Conservation (phyloP, 1,140 invertebrate genomes). For the Orussus abietinus region DNA sequence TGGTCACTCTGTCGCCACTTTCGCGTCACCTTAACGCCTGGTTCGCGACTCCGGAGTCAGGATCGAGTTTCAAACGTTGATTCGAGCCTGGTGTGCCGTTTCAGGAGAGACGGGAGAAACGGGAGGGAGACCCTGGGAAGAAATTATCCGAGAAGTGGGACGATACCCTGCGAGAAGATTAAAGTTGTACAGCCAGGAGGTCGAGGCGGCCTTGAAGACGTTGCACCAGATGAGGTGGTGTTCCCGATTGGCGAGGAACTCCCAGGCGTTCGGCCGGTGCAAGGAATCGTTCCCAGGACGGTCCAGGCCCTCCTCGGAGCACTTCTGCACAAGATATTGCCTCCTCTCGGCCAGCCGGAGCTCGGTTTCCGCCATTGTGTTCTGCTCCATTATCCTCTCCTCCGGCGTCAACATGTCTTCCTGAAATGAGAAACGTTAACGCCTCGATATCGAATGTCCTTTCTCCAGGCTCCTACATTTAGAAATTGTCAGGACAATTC, state of each 20-base stretch:
- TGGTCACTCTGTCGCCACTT: no score
- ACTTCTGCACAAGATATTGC: slow-evolving; percentile 53
- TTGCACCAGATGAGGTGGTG: slow-evolving; percentile 82
- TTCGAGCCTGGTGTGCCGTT: no score
- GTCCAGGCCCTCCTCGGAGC: slow-evolving; percentile 53
- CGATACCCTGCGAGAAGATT: slow-evolving; percentile 77
- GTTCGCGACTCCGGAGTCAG: no score
- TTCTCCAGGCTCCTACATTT: not conserved
- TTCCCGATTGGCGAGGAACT: slow-evolving; percentile 75
- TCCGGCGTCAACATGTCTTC: slow-evolving; percentile 42
- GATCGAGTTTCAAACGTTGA: no score
- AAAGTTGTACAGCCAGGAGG: slow-evolving; percentile 88
- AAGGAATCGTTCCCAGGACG: slow-evolving; percentile 62
- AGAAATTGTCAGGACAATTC: not conserved
- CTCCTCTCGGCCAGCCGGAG: slow-evolving; percentile 50
- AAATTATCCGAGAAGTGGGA: no score
- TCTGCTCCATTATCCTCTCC: slow-evolving; percentile 41
- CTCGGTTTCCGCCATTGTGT: slow-evolving; percentile 45
- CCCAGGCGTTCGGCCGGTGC: slow-evolving; percentile 74
- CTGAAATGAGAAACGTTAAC: slow-evolving; percentile 20
- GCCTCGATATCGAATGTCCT: not conserved
- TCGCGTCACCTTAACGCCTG: no score
- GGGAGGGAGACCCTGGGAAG: no score
- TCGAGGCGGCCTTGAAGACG: slow-evolving; percentile 81
- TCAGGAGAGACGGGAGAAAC: no score